Evolutionary conservation across 2,113 vertebrate species (phyloP).

Genomic region (Ariopsis seemanni): DNA sequence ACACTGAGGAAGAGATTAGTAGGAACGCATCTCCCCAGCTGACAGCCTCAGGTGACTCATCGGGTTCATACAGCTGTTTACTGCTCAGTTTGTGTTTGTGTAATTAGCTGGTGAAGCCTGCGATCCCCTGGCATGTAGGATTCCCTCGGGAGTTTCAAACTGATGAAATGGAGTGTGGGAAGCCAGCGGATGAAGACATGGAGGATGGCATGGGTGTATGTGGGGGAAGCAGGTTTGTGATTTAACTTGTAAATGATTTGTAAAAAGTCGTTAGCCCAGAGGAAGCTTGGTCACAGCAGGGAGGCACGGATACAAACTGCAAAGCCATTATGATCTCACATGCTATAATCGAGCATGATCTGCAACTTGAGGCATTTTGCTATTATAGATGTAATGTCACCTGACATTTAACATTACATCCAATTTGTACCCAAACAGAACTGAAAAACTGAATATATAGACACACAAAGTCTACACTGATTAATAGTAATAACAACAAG

Average conservation of each 20-base stretch:
- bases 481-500: too few relatives aligned
- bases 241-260: slow-evolving; percentile 27
- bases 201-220: not conserved
- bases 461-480: not conserved
- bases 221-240: not conserved
- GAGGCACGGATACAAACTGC: not conserved
- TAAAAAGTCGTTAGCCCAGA: slow-evolving; percentile 1
- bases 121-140: not conserved
- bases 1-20: not conserved
- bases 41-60: slow-evolving; percentile 11
- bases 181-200: not conserved
- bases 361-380: not conserved
- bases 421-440: not conserved
- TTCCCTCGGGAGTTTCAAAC: not conserved
- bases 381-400: not conserved
- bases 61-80: not conserved
- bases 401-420: not conserved
- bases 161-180: not conserved
- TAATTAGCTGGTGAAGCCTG: not conserved
- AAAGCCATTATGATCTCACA: not conserved
- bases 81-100: not conserved
- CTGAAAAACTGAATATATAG: not conserved
- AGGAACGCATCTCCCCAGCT: not conserved
- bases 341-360: not conserved
- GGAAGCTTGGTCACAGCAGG: not conserved